Evolutionary conservation across 2,113 vertebrate species (phyloP), one percentile per base, ranked within the genome.

Genomic region (Casuarius casuarius): DNA sequence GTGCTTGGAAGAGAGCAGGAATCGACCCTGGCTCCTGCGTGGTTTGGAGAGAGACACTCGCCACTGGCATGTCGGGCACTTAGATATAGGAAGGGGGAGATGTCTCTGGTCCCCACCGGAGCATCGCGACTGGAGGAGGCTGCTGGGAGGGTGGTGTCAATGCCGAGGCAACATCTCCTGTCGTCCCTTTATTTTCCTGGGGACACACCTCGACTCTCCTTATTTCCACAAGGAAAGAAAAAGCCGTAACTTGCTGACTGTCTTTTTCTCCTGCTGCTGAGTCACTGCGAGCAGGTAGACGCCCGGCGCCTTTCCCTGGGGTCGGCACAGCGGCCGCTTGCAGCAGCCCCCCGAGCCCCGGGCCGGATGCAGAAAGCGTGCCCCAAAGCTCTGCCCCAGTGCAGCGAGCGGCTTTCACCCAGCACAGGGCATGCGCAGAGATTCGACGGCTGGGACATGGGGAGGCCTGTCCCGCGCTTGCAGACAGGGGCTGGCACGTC

Each of bases 271-370:
- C 54, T 49, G 18, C 76, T 63, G 21, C 44, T 4, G 0, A 68
- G 35, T 72, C 42, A 18, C 29, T 11, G 3, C 0, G 0, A 28
- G 44, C 44, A 72, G 68, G 6, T n/a, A 33, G 31, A 56, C 10
- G 40, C 28, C 20, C 21, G 23, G 31, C 1, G 9, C n/a, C 26
- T 14, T 22, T 63, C 23, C 56, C 26, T 2, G 1, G 10, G 19
- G 20, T 2, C 18, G 23, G 16, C 1, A 0, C 79, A 79, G 40
- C 31, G 46, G 26, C 38, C 9, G 17, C 25, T 70, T 42, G 25
- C 35, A 44, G 1, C 2, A 65, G 4, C 2, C 31, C 12, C 4
- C 3, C 22, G 28, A n/a, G 13, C 5, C 54, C 11, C 14, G 17
- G 29, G 12, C 23, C 0, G 10, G 12, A 13, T 46, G 40, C 44